Evolutionary conservation across 2,888 invertebrate genomes (phyloP).

Genomic region (Thymelicus sylvestris): DNA sequence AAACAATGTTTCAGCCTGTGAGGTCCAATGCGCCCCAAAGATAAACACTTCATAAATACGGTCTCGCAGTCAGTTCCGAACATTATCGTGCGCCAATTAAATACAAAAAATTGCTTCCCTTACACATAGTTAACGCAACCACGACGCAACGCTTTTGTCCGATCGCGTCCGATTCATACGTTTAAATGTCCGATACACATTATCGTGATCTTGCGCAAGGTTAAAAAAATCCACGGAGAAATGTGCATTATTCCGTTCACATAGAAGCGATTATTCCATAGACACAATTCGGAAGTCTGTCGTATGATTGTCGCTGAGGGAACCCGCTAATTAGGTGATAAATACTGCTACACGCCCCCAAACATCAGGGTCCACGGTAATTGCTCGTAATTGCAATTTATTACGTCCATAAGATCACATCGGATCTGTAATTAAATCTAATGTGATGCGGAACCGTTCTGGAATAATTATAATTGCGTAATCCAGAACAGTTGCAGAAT

Average conservation of each 20-base stretch:
- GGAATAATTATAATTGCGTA: slow-evolving; percentile 26
- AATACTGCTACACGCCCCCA: slow-evolving; percentile 52
- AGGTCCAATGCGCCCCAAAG: slow-evolving; percentile 8
- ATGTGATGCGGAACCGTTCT: slow-evolving; percentile 31
- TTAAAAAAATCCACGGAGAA: slow-evolving; percentile 1
- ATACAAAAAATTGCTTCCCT: slow-evolving; percentile 40
- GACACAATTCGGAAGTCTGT: slow-evolving; percentile 15
- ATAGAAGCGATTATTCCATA: slow-evolving; percentile 22
- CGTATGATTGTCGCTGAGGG: slow-evolving; percentile 37
- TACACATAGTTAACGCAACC: slow-evolving; percentile 32
- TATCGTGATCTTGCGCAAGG: slow-evolving; percentile 23
- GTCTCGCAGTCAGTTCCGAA: slow-evolving; percentile 15
- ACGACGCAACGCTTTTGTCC: slow-evolving; percentile 27
- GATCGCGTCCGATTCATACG: slow-evolving; percentile 34
- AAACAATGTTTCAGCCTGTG: background rate
- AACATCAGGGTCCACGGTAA: slow-evolving; percentile 55
- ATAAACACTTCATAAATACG: slow-evolving; percentile 7
- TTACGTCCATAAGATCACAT: slow-evolving; percentile 44
- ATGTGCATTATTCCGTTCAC: slow-evolving; percentile 12
- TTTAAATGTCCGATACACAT: background rate
- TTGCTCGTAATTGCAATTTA: slow-evolving; percentile 62
- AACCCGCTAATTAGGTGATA: slow-evolving; percentile 56
- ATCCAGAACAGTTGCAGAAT: slow-evolving; percentile 16
- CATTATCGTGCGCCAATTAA: slow-evolving; percentile 41
- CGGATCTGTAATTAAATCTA: slow-evolving; percentile 44